Base-by-base conservation (phyloP, 2,888 invertebrate species). In the Esperia sulphurella region DNA sequence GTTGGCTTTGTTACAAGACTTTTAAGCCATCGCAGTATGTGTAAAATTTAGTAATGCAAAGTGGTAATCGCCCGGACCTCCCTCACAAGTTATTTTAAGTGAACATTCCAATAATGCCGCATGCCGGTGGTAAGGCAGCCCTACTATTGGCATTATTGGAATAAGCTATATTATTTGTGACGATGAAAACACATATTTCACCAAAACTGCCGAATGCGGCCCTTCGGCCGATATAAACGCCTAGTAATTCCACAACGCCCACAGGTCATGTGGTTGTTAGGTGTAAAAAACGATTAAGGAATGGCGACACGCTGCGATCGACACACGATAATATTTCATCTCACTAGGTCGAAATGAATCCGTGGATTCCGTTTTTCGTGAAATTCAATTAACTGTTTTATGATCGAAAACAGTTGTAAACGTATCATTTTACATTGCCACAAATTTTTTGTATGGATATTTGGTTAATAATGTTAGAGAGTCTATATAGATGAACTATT, bases 201-300 rank as follows among this genome's bases (percentile, higher is more conserved):
- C 70, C 62, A 76, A 75, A 79, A 74, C 68, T 76, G 70, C 73
- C 71, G 78, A 76, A 72, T 69, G 72, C 69, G 70, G 63, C 63
- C 63, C 63, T 58, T 49, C 68, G 65, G 70, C 75, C 84, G 81
- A 79, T 84, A 86, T 79, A 87, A 83, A 76, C 68, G 83, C 81
- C 84, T 86, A 77, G 83, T 87, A 83, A 86, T 80, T 71, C 72
- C 70, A 65, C 66, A 65, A 83, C 88, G 84, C 86, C 87, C 82
- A 83, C 85, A 63, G 77, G 68, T 76, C 78, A 71, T 81, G 87
- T 80, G 83, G 85, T 86, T 87, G 43, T 83, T 79, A 87, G 85
- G 89, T 89, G 89, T 89, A 89, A 89, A 89, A 89, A 89, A 83
- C 87, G 85, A 88, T 89, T 88, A 85, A 79, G 79, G 74, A 71